Base-by-base conservation (phyloP, 2,888 invertebrate species). In the Callimorpha dominula region DNA sequence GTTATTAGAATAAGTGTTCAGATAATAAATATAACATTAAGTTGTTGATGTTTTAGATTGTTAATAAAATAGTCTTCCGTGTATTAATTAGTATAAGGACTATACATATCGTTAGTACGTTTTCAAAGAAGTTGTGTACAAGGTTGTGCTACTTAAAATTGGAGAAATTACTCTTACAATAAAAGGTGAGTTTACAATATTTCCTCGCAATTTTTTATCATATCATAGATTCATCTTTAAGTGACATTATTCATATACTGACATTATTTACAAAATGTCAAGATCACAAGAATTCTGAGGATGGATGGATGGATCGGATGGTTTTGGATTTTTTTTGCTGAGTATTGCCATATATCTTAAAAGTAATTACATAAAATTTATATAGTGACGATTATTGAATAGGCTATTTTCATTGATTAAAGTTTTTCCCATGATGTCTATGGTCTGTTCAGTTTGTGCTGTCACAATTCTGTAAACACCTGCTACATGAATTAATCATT, bases 81-180 rank as follows among this genome's bases (percentile, higher is more conserved):
- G 73, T 87, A 82, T 77, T 80, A 76, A 57, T 67, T 71, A 66
- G 40, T 74, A 68, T 68, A 57, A 12, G 46, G 14, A 46, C 9
- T 80, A 71, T 74, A 83, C 84, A 83, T 83, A 85, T 86, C 81
- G 82, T 84, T 81, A 68, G 78, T 81, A 82, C 78, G 40, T 82
- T 87, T 87, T 85, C 83, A 78, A 84, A 79, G 79, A 81, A 85
- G 88, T 90, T 91, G 90, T 92, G 89, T 82, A 81, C 65, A 87
- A 88, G 93, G 92, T 94, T 94, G 94, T 93, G 93, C 78, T 87
- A 78, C 75, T 88, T 85, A 92, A 89, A 88, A 91, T 92, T 88
- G 91, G 89, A 90, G 91, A 91, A 81, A 90, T 93, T 81, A 89
- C 88, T 81, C 85, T 86, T 77, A 85, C 89, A 71, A 81, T 92